Conservation (phyloP, 2,888 invertebrate species). For the Charanyca ferruginea region DNA sequence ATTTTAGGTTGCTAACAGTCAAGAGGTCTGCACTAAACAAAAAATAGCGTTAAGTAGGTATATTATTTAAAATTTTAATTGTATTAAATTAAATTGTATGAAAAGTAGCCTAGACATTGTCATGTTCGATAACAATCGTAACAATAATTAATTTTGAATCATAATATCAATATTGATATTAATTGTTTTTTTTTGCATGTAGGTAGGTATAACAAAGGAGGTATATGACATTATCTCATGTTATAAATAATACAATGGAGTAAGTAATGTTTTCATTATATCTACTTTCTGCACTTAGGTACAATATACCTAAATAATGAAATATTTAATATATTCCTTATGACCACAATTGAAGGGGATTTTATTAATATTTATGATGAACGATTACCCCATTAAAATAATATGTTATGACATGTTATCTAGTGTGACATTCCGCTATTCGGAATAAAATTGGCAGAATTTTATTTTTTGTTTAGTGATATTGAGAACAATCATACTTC, state of each 20-base stretch:
- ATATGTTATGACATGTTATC: constrained; percentile 16
- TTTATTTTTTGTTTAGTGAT: too few relatives aligned
- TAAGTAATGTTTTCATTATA: constrained; percentile 14
- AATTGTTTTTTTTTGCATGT: not conserved
- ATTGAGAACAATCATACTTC: too few relatives aligned
- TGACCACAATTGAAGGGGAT: not conserved
- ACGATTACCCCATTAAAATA: not conserved
- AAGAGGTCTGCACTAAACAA: too few relatives aligned
- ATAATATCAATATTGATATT: too few relatives aligned
- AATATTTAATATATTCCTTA: constrained; percentile 34
- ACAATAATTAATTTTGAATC: not conserved
- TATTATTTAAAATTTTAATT: too few relatives aligned
- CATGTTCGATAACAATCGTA: not conserved
- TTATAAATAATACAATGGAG: not conserved
- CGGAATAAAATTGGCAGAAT: too few relatives aligned
- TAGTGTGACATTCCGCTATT: not conserved
- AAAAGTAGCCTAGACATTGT: too few relatives aligned
- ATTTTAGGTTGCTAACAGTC: too few relatives aligned
- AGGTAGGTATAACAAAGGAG: too few relatives aligned
- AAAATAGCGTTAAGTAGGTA: too few relatives aligned
- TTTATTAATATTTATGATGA: constrained; percentile 12
- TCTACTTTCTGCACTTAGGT: not conserved
- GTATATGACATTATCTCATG: too few relatives aligned
- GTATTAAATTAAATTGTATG: too few relatives aligned
- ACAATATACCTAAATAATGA: not conserved